These are phyloP conservation scores for Zaprionus davidi DNA, from an alignment of 1,140 invertebrate species.

Conservation along the genomic window DNA sequence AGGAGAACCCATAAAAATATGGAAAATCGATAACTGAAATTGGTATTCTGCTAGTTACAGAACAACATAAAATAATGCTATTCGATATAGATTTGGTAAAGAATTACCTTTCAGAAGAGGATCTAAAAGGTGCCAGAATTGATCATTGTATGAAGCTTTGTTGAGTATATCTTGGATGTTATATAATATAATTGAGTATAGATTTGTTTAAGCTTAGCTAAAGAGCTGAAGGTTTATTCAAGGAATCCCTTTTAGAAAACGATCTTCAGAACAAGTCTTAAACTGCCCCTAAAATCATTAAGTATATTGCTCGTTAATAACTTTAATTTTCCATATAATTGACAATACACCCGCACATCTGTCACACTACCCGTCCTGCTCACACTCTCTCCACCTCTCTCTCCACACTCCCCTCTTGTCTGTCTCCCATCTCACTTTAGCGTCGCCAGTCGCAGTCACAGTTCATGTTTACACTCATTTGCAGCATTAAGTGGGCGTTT, in stretches of 20 bases:
- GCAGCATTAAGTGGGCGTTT: constrained; percentile 65
- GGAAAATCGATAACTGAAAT: background rate
- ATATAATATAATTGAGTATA: too few species aligned
- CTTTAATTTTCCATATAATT: constrained; percentile 32
- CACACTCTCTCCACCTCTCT: background rate
- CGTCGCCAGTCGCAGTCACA: constrained; percentile 24
- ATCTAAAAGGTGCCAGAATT: too few species aligned
- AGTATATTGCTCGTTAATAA: constrained; percentile 19
- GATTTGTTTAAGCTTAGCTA: too few species aligned
- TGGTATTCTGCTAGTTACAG: background rate
- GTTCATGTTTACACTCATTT: constrained; percentile 41
- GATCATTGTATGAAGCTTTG: too few species aligned
- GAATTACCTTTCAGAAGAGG: too few species aligned
- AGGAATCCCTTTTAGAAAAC: too few species aligned
- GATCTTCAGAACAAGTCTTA: background rate
- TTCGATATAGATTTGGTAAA: background rate
- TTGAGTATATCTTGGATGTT: too few species aligned
- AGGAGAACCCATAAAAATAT: background rate
- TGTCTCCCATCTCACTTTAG: background rate
- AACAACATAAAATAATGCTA: background rate
- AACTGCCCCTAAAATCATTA: background rate
- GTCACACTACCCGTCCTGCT: constrained; percentile 8
- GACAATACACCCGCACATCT: constrained; percentile 29
- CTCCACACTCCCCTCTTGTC: background rate
- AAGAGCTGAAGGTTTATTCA: too few species aligned